Percentiles rank a stretch among this genome's conserved stretches.
phyloP scores from a whole-genome alignment of 2,797 vertebrate genomes.

The Takifugu rubripes region DNA sequence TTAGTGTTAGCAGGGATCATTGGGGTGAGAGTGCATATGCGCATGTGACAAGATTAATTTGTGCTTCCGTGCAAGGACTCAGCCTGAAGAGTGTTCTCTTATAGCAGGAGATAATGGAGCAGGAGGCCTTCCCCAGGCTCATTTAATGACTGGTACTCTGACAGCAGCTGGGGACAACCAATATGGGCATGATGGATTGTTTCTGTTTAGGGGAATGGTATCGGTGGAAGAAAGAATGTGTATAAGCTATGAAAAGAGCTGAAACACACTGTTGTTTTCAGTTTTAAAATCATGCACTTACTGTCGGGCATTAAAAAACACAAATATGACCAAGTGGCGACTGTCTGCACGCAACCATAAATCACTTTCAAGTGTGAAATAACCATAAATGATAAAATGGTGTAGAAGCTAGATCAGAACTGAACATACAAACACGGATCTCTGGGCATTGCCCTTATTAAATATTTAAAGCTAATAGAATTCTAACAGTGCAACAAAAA shows the following conservation, averaged over 20 bases:
- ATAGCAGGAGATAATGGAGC: constrained; percentile 30
- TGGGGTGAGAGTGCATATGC: constrained; percentile 12
- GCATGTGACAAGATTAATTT: constrained; percentile 66
- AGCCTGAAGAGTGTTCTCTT: constrained; percentile 26
- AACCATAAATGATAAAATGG: constrained; percentile 43
- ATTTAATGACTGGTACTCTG: constrained; percentile 34
- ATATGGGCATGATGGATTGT: constrained; percentile 44
- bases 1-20: constrained; percentile 40
- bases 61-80: constrained; percentile 43
- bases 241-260: constrained; percentile 8
- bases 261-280: background rate
- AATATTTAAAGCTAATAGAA: constrained; percentile 72
- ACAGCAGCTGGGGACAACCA: constrained; percentile 15
- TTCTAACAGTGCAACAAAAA: constrained; percentile 45
- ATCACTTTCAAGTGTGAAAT: constrained; percentile 38
- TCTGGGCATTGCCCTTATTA: constrained; percentile 54
- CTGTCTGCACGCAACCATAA: constrained; percentile 41
- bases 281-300: constrained; percentile 11
- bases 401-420: constrained; percentile 38
- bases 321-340: constrained; percentile 17
- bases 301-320: constrained; percentile 34
- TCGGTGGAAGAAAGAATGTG: constrained; percentile 16
- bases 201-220: constrained; percentile 12
- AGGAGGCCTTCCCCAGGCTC: constrained; percentile 21
- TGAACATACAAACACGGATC: constrained; percentile 51